Base-by-base conservation (phyloP, 2,797 vertebrate genomes). In the Gymnoscopelus microlampas region DNA sequence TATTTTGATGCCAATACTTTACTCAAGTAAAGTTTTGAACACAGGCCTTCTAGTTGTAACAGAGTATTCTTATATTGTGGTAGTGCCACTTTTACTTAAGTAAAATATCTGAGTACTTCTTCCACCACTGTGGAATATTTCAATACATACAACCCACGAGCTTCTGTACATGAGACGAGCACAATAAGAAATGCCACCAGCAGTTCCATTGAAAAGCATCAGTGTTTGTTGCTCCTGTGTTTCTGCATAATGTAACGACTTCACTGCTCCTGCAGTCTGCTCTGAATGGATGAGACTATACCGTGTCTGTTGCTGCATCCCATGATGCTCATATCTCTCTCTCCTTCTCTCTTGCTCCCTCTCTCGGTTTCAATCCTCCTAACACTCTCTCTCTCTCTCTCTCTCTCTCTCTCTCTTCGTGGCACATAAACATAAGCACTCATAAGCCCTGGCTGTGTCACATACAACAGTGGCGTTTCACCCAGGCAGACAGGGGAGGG, bases 401-500 rank as follows among this genome's bases (percentile, higher is more conserved):
- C 53, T 60, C 32, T 2, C 39, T 48, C 15, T 19, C n/a, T 47
- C 53, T 23, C 19, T n/a, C 7, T 13, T 14, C 13, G 15, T 14
- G 13, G 50, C 50, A 51, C 13, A 14, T 13, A 51, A 51, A n/a
- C 15, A 51, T n/a, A 14, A 14, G 50, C 11, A 6, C 13, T 51
- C 50, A 6, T 51, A 5, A 14, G 4, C 12, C 15, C 50, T 51
- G 13, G 13, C 15, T 51, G 50, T 15, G n/a, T 19, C 15, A 63
- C 29, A 59, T 15, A 68, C 66, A 61, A 56, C 71, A 63, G 65
- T 1, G 4, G 64, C 26, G 64, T 48, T 39, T 29, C 58, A 73
- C 70, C 59, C 15, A 63, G 54, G 60, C 39, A 12, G 76, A 68
- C n/a, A 29, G 60, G 76, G 80, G 71, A 44, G 39, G 39, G 39